Evolutionary conservation across 2,113 vertebrate species (phyloP).

Genomic region (Tragelaphus strepsiceros): DNA sequence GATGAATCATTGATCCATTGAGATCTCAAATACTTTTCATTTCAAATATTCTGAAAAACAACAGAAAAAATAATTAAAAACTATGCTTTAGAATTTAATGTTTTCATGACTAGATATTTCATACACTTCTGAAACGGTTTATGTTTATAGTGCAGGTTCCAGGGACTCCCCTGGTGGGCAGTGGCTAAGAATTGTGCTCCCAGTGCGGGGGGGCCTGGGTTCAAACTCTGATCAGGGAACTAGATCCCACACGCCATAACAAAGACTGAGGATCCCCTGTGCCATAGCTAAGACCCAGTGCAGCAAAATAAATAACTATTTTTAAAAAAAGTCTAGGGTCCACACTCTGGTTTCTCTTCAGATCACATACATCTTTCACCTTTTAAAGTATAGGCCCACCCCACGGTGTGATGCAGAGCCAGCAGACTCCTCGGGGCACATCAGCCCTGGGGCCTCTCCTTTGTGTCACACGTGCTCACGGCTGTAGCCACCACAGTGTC

Average conservation of each 20-base stretch:
- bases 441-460: background rate
- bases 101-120: background rate
- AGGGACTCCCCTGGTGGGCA: background rate
- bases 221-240: background rate
- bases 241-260: accelerated
- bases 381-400: background rate
- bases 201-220: background rate
- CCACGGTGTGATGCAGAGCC: background rate
- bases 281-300: background rate
- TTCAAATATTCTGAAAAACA: background rate
- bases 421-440: accelerated
- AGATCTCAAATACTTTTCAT: background rate
- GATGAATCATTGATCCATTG: background rate
- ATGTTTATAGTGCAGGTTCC: background rate
- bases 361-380: background rate
- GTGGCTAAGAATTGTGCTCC: background rate
- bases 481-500: background rate
- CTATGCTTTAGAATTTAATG: background rate
- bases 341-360: background rate
- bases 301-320: background rate
- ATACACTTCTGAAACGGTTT: background rate
- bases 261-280: background rate
- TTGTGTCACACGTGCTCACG: too few relatives aligned
- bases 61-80: background rate
- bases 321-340: background rate